Conservation (phyloP, 1,140 invertebrate genomes). For the Oppia nitens region DNA sequence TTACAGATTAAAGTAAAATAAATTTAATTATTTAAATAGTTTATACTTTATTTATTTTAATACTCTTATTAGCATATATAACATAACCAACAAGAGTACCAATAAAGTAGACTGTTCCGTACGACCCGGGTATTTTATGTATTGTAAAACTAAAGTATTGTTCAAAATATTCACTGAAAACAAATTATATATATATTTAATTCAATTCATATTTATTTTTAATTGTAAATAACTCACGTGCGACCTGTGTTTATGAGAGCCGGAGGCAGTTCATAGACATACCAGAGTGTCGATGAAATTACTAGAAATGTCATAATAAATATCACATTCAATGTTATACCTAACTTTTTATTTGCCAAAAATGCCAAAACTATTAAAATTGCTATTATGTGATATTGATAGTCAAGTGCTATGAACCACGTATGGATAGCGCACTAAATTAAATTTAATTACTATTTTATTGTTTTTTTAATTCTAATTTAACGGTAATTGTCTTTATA, state of each 20-base stretch:
- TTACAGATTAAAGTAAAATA: too few species aligned
- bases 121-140: not conserved
- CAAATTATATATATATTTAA: too few species aligned
- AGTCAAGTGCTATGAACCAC: slow-evolving; percentile 1
- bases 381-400: not conserved
- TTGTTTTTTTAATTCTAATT: not conserved
- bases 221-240: not conserved
- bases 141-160: not conserved
- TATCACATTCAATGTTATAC: not conserved
- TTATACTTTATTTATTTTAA: not conserved
- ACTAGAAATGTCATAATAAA: not conserved
- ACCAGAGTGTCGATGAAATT: not conserved
- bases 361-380: not conserved
- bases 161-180: not conserved
- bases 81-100: not conserved
- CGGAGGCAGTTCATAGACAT: not conserved
- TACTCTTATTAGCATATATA: not conserved
- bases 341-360: not conserved
- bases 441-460: not conserved
- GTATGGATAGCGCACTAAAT: slow-evolving; percentile 4
- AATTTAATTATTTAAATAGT: too few species aligned
- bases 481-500: not conserved
- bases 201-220: too few species aligned
- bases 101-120: not conserved
- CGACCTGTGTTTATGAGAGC: not conserved